These are phyloP conservation scores for Ophiodon elongatus DNA, from an alignment of 2,113 vertebrate species.

Conservation along the genomic window DNA sequence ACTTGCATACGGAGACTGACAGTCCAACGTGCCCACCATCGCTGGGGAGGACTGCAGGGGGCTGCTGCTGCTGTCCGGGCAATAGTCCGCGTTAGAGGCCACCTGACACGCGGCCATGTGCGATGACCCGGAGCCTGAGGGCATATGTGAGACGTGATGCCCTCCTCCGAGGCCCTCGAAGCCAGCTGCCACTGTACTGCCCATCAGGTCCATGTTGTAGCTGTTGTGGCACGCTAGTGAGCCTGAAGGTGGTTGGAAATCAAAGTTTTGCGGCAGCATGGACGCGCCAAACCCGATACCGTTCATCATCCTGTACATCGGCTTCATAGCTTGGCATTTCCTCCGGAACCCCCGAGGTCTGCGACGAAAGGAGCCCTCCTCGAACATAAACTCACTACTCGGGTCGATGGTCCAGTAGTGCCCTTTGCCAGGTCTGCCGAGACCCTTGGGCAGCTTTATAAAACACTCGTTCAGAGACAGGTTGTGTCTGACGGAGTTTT, in stretches of 20 bases:
- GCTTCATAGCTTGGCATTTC: constrained; percentile 95
- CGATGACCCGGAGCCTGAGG: constrained; percentile 90
- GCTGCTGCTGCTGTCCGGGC: constrained; percentile 92
- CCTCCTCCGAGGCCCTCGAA: constrained; percentile 88
- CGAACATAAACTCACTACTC: constrained; percentile 97
- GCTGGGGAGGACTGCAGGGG: constrained; percentile 91
- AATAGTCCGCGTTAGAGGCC: constrained; percentile 86
- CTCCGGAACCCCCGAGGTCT: constrained; percentile 95
- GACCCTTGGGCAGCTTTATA: constrained; percentile 93
- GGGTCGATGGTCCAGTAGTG: constrained; percentile 99
- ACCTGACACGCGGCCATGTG: constrained; percentile 94
- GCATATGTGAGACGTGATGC: constrained; percentile 91
- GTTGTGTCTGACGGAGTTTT: constrained; percentile 95
- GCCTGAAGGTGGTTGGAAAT: constrained; percentile 91
- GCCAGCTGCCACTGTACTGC: constrained; percentile 84
- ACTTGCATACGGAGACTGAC: constrained; percentile 91
- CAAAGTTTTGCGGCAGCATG: constrained; percentile 92
- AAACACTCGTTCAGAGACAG: constrained; percentile 93
- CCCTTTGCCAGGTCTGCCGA: constrained; percentile 94
- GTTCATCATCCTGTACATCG: constrained; percentile 94
- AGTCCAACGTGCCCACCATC: constrained; percentile 91
- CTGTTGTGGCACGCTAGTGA: constrained; percentile 90
- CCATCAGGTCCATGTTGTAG: constrained; percentile 93
- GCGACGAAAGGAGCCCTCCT: constrained; percentile 96
- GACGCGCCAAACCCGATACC: constrained; percentile 92